Base-by-base conservation (phyloP, 2,113 vertebrate genomes). In the Odobenus rosmarus region DNA sequence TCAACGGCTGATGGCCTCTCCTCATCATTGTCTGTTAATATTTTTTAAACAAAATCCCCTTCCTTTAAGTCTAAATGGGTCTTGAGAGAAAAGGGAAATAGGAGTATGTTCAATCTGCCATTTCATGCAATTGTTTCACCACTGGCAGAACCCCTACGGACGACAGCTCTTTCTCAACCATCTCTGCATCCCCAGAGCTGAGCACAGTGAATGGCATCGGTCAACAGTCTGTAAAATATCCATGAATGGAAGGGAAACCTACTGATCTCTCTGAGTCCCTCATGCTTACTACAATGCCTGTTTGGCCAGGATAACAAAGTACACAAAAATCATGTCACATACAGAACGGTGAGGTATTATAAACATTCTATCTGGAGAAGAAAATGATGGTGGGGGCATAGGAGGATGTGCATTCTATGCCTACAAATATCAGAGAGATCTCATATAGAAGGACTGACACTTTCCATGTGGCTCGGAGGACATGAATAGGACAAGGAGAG, bases 131-230 rank as follows among this genome's bases (percentile, higher is more conserved):
- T 64, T 64, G 28, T 74, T 77, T 76, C 80, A 64, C 33, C 67
- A 26, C 26, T 36, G 59, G 76, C 55, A 36, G 42, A 93, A 39
- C 67, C 74, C 51, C 53, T 62, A 67, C 14, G 36, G 88, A 79
- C 61, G 81, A 69, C 9, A 76, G 89, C 46, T 93, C 24, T 51
- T 94, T 93, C 93, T 91, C 64, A 81, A 61, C 69, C 59, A 79
- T 61, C 53, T 71, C 77, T 93, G 80, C n/a, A 33, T 59, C 24
- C 57, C 74, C 23, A 69, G 92, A 87, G 74, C 59, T 39, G 53
- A 90, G 80, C 82, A 88, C 62, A 90, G 36, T 72, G 84, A 90
- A 81, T 26, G 74, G 36, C 39, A 6, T 3, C 57, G 26, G 61
- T 53, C 61, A 33, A 33, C 11, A 67, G 21, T 77, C 51, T 95